phyloP scores from a whole-genome alignment of 2,797 vertebrate genomes.

The Cygnus olor region DNA sequence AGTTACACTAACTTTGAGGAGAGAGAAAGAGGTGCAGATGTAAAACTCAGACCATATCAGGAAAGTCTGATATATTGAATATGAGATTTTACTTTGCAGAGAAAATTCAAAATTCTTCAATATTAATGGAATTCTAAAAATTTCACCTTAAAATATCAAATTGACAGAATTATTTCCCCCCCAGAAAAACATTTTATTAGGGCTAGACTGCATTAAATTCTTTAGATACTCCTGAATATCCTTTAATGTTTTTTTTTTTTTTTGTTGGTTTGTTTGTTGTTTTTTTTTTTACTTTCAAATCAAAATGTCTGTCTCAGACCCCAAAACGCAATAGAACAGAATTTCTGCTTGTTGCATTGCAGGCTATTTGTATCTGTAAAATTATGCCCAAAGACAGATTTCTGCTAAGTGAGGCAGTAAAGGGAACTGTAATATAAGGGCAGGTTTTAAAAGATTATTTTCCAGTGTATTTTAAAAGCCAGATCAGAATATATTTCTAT shows the following conservation, averaged over 20 bases:
- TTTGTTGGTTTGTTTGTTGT: too few species aligned
- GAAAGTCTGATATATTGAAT: neutral
- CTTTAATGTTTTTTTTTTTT: neutral
- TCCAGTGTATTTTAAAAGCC: neutral
- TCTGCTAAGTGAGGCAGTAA: neutral
- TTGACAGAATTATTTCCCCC: neutral
- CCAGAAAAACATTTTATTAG: neutral
- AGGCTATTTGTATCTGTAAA: neutral
- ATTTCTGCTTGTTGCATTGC: neutral
- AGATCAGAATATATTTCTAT: conserved; percentile 30
- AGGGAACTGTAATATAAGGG: neutral
- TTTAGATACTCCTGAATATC: neutral
- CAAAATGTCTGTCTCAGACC: neutral
- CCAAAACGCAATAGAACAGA: neutral
- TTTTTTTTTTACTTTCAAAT: neutral
- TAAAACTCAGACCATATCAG: neutral
- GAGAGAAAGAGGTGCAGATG: neutral
- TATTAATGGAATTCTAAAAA: neutral
- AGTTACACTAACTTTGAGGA: neutral
- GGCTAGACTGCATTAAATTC: neutral
- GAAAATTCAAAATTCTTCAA: neutral
- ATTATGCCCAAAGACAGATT: neutral
- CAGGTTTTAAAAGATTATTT: neutral
- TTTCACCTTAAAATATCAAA: neutral
- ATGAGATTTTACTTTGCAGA: neutral